Evolutionary conservation across 2,113 vertebrate genomes (phyloP).

Genomic region (Oophaga pumilio): DNA sequence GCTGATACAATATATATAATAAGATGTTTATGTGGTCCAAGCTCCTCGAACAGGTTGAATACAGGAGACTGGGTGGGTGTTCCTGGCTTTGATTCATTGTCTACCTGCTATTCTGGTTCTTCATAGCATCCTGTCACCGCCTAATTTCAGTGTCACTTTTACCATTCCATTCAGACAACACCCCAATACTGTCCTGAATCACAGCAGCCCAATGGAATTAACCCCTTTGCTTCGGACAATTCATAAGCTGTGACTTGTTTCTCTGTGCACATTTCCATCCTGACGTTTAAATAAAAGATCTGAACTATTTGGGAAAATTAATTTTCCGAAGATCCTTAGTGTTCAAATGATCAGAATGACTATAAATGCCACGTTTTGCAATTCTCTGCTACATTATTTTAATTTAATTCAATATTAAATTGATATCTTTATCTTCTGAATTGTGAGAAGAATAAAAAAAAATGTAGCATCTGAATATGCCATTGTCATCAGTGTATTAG

Average conservation of each 20-base stretch:
- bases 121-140: constrained; percentile 38
- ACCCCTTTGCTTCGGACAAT: not conserved
- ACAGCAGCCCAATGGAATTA: not conserved
- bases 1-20: not conserved
- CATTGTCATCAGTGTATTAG: not conserved
- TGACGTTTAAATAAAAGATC: not conserved
- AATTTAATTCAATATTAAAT: too few species aligned
- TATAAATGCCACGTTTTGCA: not conserved
- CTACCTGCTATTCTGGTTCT: constrained; percentile 46
- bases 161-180: constrained; percentile 26
- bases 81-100: constrained; percentile 46
- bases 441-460: not conserved
- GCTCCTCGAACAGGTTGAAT: not conserved
- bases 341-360: too few species aligned
- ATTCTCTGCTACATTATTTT: too few species aligned
- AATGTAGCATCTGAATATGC: not conserved
- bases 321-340: not conserved
- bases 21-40: not conserved
- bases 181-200: constrained; percentile 42
- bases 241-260: not conserved
- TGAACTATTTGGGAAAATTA: too few species aligned
- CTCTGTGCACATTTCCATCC: not conserved
- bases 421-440: too few species aligned
- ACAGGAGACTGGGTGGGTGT: constrained; percentile 29
- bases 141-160: constrained; percentile 36